Base-by-base conservation (phyloP, 2,113 vertebrate species). In the Balaenoptera acutorostrata region DNA sequence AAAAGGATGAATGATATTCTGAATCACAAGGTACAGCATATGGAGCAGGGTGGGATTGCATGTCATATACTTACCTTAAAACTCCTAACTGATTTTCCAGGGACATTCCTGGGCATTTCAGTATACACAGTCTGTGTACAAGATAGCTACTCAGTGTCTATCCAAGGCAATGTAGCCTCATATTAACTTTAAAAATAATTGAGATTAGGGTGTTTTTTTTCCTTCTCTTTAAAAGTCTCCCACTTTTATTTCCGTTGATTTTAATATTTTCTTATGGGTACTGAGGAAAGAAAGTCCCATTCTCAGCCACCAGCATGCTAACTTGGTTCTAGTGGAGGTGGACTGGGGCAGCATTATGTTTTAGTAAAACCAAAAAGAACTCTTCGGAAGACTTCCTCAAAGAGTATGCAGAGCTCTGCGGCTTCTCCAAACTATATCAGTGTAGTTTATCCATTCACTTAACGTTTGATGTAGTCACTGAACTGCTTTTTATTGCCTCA, bases 1-100 rank as follows among this genome's bases (percentile, higher is more conserved):
- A 99, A 99, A 84, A 99, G 99, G 98, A 99, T 99, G 99, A 99
- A 99, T 18, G 99, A 99, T 97, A 99, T 99, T 98, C 98, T 99
- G 95, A 99, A 99, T 98, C 99, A 99, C 96, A 99, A 99, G 99
- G 99, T 99, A 98, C 71, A 41, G 5, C 21, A 33, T 33, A 23
- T 25, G 20, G 95, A 77, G 12, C 31, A 29, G 59, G 23, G 31
- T 15, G 13, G 55, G 39, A 33, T 55, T 85, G 55, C 71, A 6
- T 72, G 78, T 71, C 31, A 20, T 69, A 12, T 82, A 23, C 10
- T 80, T 39, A 92, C 23, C 14, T 92, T 93, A 83, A 88, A 93
- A 41, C n/a, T 89, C 57, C 12, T 64, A 33, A 39, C 52, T 69
- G 5, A 29, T 81, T 90, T 85, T 91, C 59, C 21, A 49, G 41